phyloP scores from a whole-genome alignment of 2,888 invertebrate species.

The Anodontia alba region DNA sequence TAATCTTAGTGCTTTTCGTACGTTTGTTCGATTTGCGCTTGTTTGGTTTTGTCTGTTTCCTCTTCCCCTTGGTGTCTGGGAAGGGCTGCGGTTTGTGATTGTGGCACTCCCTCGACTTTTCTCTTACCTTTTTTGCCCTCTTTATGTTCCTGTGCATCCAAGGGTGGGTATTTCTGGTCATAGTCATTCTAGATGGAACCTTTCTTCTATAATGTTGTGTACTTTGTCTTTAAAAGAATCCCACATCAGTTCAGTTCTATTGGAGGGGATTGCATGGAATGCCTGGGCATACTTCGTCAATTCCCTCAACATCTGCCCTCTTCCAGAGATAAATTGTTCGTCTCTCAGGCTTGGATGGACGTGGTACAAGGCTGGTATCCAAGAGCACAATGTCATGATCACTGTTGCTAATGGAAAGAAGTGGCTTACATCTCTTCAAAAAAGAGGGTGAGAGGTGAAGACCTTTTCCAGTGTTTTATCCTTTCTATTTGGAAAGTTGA shows the following conservation, averaged over 20 bases:
- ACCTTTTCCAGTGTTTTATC: slow-evolving; percentile 5
- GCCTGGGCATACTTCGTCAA: background rate
- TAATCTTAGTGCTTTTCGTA: no score
- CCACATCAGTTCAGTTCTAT: background rate
- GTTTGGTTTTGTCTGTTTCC: no score
- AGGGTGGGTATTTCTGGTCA: background rate
- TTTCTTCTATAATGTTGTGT: background rate
- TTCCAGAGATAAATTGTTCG: background rate
- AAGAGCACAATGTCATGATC: slow-evolving; percentile 18
- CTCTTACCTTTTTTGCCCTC: no score
- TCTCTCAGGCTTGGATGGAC: slow-evolving; percentile 6
- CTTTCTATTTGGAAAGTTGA: no score
- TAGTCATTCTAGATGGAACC: background rate
- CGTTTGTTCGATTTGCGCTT: no score
- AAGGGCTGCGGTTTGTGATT: no score
- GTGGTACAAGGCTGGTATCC: background rate
- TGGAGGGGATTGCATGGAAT: background rate
- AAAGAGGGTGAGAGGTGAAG: background rate
- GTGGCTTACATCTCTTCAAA: slow-evolving; percentile 18
- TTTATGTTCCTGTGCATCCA: background rate
- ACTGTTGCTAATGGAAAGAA: slow-evolving; percentile 16
- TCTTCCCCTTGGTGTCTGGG: no score
- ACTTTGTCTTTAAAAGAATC: background rate
- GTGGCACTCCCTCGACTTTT: no score
- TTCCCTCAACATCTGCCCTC: background rate